These are phyloP conservation scores for Palythoa caribaeorum DNA, from an alignment of 92 coral and sea anemone species.

Conservation along the genomic window DNA sequence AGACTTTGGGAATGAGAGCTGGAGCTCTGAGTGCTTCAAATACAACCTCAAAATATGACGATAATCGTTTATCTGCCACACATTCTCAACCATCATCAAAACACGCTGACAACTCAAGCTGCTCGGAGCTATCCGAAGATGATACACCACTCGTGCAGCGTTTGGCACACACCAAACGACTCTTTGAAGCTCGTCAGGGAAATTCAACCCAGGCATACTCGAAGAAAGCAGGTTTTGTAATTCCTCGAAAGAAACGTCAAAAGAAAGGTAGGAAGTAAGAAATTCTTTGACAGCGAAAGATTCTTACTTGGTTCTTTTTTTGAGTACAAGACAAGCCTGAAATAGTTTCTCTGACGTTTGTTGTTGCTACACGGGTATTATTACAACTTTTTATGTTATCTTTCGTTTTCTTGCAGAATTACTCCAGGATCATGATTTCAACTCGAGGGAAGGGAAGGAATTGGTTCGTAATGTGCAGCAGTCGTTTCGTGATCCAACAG, in stretches of 20 bases:
- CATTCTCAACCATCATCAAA: neutral
- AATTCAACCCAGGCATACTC: slow-evolving; percentile 2
- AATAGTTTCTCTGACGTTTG: no score
- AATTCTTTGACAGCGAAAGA: neutral
- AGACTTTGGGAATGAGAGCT: slow-evolving; percentile 25
- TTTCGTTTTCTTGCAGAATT: slow-evolving; percentile 66
- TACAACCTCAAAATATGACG: neutral
- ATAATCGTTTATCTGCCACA: neutral
- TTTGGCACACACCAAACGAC: neutral
- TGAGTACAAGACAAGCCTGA: no score
- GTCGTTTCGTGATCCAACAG: slow-evolving; percentile 77
- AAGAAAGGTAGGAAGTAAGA: slow-evolving; percentile 66
- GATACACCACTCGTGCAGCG: slow-evolving; percentile 70
- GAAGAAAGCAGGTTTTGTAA: slow-evolving; percentile 78
- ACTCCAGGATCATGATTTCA: slow-evolving; percentile 75
- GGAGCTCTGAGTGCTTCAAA: neutral
- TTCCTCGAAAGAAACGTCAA: slow-evolving; percentile 88
- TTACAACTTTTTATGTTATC: no score
- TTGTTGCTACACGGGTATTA: no score
- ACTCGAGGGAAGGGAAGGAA: slow-evolving; percentile 90
- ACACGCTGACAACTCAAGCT: slow-evolving; percentile 7
- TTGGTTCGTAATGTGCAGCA: slow-evolving; percentile 85
- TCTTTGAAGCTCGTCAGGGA: neutral
- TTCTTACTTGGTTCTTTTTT: no score
- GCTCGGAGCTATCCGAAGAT: slow-evolving; percentile 74